A percentile compares a stretch with the other conserved stretches of the same genome.
phyloP scores from a whole-genome alignment of 2,888 invertebrate genomes.

The Boloria euphrosyne region DNA sequence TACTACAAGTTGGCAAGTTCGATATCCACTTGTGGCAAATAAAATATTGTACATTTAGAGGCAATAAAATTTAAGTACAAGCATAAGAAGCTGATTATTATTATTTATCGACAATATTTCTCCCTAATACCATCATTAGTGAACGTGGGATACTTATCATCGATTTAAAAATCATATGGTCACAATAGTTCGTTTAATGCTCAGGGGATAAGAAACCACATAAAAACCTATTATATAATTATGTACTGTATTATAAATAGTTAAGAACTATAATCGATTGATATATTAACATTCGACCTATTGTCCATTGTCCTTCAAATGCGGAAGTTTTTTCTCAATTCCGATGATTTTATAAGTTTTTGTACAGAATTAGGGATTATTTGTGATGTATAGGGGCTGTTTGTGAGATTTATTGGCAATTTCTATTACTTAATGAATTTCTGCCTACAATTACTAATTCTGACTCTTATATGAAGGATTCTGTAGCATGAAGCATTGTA shows the following conservation, averaged over 20 bases:
- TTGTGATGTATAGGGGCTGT: constrained; percentile 29
- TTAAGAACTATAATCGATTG: constrained; percentile 41
- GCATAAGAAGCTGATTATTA: constrained; percentile 28
- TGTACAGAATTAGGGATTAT: constrained; percentile 20
- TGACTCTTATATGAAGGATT: too few relatives aligned
- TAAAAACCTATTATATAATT: constrained; percentile 16
- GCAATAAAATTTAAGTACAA: too few relatives aligned
- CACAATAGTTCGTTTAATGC: constrained; percentile 53
- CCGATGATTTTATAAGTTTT: constrained; percentile 30
- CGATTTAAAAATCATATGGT: constrained; percentile 63
- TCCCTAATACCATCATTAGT: constrained; percentile 45
- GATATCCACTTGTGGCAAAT: too few relatives aligned
- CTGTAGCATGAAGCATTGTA: too few relatives aligned
- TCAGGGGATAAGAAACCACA: constrained; percentile 48
- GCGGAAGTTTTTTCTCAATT: constrained; percentile 36
- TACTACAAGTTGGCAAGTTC: too few relatives aligned
- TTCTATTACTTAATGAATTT: background rate
- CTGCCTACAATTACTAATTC: background rate
- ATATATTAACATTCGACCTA: constrained; percentile 4
- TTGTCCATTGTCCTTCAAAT: constrained; percentile 37
- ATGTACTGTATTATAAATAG: constrained; percentile 26
- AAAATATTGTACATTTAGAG: too few relatives aligned
- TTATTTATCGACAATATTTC: constrained; percentile 33
- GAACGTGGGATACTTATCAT: constrained; percentile 48
- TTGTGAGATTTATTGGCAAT: constrained; percentile 17